Percentiles rank a stretch among this genome's conserved stretches.
Conservation (phyloP, 2,797 vertebrate species). For the Galagoides demidoff region DNA sequence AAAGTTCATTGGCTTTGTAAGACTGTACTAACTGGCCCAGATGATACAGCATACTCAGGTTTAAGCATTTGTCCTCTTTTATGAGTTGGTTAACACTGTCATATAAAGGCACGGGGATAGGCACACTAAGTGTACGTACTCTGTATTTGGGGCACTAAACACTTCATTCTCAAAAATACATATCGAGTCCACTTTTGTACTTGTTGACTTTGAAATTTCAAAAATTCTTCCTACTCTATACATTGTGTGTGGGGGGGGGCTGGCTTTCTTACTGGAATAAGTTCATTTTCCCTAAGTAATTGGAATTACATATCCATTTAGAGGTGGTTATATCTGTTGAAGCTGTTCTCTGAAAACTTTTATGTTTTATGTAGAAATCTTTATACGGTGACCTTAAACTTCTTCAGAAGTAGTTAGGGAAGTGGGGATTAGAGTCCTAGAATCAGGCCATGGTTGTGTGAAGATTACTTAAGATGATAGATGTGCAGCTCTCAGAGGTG, state of each 20-base stretch:
- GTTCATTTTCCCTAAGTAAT: background rate
- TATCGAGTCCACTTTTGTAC: background rate
- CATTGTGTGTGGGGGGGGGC: background rate
- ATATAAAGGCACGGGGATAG: background rate
- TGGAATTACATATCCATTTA: background rate
- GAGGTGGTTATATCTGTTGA: background rate
- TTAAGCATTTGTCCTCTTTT: background rate
- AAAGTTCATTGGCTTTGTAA: background rate
- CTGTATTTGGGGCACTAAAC: background rate
- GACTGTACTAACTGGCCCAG: background rate
- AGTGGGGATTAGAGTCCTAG: background rate
- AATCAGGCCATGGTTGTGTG: background rate
- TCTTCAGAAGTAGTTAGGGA: background rate
- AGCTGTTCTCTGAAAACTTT: background rate
- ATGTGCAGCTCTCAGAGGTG: background rate
- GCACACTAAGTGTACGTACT: background rate
- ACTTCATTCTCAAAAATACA: background rate
- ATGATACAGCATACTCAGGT: background rate
- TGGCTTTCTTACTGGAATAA: background rate
- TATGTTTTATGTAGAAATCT: background rate
- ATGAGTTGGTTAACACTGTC: background rate
- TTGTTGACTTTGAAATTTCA: background rate
- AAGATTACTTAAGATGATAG: background rate
- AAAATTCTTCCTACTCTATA: background rate
- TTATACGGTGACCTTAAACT: background rate